Evolutionary conservation across 2,797 vertebrate genomes (phyloP).

Genomic region (Limosa lapponica): DNA sequence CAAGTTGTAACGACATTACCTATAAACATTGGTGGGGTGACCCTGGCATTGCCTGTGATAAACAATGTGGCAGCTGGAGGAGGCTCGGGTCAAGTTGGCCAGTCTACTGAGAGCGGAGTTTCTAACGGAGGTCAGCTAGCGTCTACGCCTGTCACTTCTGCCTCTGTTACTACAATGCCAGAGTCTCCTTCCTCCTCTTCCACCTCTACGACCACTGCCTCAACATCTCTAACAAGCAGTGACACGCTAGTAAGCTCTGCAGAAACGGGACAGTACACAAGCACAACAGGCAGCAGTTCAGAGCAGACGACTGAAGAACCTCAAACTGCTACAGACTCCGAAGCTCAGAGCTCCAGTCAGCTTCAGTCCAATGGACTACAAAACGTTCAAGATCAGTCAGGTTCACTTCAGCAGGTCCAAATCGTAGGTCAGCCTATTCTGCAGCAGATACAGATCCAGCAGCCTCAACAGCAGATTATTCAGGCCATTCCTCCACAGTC

Average conservation of each 20-base stretch:
- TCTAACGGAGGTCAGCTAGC: constrained; percentile 92
- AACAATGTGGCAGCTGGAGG: constrained; percentile 88
- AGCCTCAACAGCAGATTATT: constrained; percentile 86
- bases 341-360: constrained; percentile 82
- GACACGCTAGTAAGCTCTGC: constrained; percentile 82
- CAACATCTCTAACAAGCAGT: constrained; percentile 80
- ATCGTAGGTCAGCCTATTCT: constrained; percentile 94
- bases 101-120: constrained; percentile 88
- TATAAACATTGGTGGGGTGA: constrained; percentile 97
- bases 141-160: constrained; percentile 85
- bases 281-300: constrained; percentile 77
- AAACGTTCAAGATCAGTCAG: constrained; percentile 82
- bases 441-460: constrained; percentile 94
- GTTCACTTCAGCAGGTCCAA: constrained; percentile 94
- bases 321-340: constrained; percentile 76
- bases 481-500: constrained; percentile 87
- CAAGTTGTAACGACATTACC: constrained; percentile 96
- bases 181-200: constrained; percentile 83
- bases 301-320: constrained; percentile 79
- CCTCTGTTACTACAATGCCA: constrained; percentile 78
- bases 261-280: constrained; percentile 85
- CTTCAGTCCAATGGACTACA: constrained; percentile 93
- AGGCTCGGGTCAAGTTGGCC: constrained; percentile 89
- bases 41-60: constrained; percentile 94
- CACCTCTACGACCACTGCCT: constrained; percentile 79